These are phyloP conservation scores for Machimus rusticus DNA, from an alignment of 2,888 invertebrate species.

Conservation along the genomic window DNA sequence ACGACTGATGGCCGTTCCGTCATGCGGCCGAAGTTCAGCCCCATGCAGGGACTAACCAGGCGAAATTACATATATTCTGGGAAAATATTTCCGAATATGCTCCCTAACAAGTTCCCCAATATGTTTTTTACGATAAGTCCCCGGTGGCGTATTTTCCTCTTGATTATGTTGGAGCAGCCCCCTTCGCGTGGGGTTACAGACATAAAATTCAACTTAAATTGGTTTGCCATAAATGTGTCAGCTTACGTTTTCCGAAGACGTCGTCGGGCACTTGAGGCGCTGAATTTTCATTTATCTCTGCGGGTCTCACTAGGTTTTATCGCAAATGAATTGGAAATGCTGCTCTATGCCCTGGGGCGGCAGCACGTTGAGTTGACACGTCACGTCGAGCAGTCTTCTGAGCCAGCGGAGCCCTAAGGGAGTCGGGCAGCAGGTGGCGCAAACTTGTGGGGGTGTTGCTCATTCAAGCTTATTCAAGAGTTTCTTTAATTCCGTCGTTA, in stretches of 20 bases:
- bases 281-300: constrained; percentile 30
- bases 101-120: not conserved
- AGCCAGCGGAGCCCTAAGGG: not conserved
- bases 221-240: constrained; percentile 7
- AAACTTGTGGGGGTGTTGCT: not conserved
- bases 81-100: not conserved
- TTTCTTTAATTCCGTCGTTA: not conserved
- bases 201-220: constrained; percentile 23
- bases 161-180: not conserved
- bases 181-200: not conserved
- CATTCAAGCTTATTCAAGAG: not conserved
- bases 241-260: not conserved
- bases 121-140: not conserved
- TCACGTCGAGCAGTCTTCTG: not conserved
- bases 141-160: not conserved
- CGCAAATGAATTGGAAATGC: constrained; percentile 27
- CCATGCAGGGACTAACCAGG: not conserved
- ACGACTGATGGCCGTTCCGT: not conserved
- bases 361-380: constrained; percentile 22
- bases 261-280: not conserved
- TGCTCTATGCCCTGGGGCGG: not conserved
- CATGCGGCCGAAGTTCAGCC: not conserved
- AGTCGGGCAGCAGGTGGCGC: not conserved
- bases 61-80: not conserved
- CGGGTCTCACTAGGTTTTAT: not conserved